phyloP scores from a whole-genome alignment of 2,797 vertebrate species.

The Lophotriccus pileatus region DNA sequence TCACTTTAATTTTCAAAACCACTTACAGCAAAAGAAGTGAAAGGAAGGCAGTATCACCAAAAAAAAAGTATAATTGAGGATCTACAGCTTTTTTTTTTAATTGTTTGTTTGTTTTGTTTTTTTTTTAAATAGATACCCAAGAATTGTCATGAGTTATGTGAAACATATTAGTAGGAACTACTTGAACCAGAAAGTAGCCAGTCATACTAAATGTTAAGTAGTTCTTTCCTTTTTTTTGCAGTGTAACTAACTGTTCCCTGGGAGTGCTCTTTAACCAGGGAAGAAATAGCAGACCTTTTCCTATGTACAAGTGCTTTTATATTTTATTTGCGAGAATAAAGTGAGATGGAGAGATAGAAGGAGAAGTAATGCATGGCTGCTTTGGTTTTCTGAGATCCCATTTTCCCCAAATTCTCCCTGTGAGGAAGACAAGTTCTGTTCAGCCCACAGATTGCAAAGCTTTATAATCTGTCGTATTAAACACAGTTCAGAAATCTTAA shows the following conservation, averaged over 20 bases:
- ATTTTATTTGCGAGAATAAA: neutral
- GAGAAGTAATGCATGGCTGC: neutral
- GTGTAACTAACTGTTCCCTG: neutral
- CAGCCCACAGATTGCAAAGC: neutral
- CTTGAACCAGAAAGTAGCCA: neutral
- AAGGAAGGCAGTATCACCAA: neutral
- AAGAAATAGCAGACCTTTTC: neutral
- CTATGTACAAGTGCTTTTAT: neutral
- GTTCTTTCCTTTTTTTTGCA: neutral
- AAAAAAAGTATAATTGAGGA: neutral
- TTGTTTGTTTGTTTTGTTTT: neutral
- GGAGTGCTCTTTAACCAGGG: neutral
- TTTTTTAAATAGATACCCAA: neutral
- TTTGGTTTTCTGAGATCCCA: neutral
- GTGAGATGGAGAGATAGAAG: neutral
- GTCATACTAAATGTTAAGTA: neutral
- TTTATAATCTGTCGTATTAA: slow-evolving; percentile 11
- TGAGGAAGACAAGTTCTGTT: neutral
- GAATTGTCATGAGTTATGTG: neutral
- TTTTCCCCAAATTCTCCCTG: neutral
- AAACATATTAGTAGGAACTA: neutral
- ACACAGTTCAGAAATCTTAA: neutral
- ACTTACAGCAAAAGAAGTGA: neutral
- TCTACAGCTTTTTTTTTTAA: neutral
- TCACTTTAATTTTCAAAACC: neutral